Evolutionary conservation across 2,797 vertebrate species (phyloP), one percentile per base, ranked within the genome.

Genomic region (Pelobates cultripes): DNA sequence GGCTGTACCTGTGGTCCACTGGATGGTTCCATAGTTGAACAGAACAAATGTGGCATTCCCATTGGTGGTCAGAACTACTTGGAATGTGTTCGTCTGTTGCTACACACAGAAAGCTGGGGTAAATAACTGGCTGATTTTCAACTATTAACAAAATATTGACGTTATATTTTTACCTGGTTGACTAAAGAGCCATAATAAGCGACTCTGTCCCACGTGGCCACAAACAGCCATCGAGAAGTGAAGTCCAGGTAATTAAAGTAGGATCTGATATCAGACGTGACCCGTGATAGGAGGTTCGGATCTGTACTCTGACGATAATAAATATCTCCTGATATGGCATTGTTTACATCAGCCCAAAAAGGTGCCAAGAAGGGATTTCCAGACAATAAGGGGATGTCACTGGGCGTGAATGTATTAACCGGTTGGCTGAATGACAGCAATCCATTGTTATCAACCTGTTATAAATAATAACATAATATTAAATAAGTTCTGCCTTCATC

Each of bases 341-440:
- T 73, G 28, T 83, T 2, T 3, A 85, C 47, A 28, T 83, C 77
- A 17, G 68, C 73, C 84, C 84, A 85, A n/a, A 82, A 85, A 8
- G 73, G 72, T n/a, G 84, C 67, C 7, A 85, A n/a, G 3, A 85
- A 82, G 2, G 80, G 44, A 43, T 71, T 68, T 7, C 44, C 28
- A 28, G 82, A 4, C 3, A 13, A 0, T 8, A 83, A 43, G 4
- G 76, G 84, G 1, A 85, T 68, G 3, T 68, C 17, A 7, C 7
- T 3, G 2, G 82, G 73, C 5, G 15, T 64, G 40, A 6, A 77
- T 6, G 40, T 7, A 1, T 3, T 0, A 17, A 71, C 17, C 0
- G 73, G 10, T 7, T 7, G 12, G 3, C 3, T 44, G 43, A 84
- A 71, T 28, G 82, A 57, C 7, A 84, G 13, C 0, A 80, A 43